Percentiles rank a stretch among this genome's conserved stretches.
Conservation (phyloP, 2,888 invertebrate species). For the Sesia apiformis region DNA sequence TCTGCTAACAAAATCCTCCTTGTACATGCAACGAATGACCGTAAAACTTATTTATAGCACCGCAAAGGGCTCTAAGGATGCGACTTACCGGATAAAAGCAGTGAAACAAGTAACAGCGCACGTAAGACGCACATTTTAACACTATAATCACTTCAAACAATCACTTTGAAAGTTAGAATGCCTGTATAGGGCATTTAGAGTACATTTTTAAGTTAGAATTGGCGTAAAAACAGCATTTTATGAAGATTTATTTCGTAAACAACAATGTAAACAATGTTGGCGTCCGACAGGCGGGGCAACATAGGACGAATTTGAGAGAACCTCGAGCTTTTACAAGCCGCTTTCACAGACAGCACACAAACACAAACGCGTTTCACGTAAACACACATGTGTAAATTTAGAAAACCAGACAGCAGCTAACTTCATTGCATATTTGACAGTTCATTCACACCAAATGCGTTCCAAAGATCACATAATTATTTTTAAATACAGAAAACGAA, state of each 20-base stretch:
- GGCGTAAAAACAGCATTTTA: slow-evolving; percentile 21
- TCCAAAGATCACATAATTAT: slow-evolving; percentile 16
- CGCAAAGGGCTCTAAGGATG: slow-evolving; percentile 47
- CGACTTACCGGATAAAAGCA: slow-evolving; percentile 61
- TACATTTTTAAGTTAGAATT: slow-evolving; percentile 32
- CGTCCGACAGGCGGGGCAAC: slow-evolving; percentile 24
- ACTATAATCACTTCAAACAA: slow-evolving; percentile 9
- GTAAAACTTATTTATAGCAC: slow-evolving; percentile 58
- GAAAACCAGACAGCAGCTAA: slow-evolving; percentile 51
- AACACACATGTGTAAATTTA: slow-evolving; percentile 21
- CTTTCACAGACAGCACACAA: slow-evolving; percentile 46
- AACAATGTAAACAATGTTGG: slow-evolving; percentile 28
- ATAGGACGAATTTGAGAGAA: slow-evolving; percentile 7
- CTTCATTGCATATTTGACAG: slow-evolving; percentile 62
- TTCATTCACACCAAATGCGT: slow-evolving; percentile 52
- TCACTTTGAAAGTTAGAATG: slow-evolving; percentile 9
- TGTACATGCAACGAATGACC: slow-evolving; percentile 54
- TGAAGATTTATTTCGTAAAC: not conserved
- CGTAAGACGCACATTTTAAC: slow-evolving; percentile 50
- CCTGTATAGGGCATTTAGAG: slow-evolving; percentile 9
- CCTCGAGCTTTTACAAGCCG: slow-evolving; percentile 22
- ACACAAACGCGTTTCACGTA: slow-evolving; percentile 18
- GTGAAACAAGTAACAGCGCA: slow-evolving; percentile 38
- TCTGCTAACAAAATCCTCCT: slow-evolving; percentile 43
- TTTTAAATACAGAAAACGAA: not conserved